phyloP scores from a whole-genome alignment of 2,797 vertebrate genomes.

The Graptemys geographica region DNA sequence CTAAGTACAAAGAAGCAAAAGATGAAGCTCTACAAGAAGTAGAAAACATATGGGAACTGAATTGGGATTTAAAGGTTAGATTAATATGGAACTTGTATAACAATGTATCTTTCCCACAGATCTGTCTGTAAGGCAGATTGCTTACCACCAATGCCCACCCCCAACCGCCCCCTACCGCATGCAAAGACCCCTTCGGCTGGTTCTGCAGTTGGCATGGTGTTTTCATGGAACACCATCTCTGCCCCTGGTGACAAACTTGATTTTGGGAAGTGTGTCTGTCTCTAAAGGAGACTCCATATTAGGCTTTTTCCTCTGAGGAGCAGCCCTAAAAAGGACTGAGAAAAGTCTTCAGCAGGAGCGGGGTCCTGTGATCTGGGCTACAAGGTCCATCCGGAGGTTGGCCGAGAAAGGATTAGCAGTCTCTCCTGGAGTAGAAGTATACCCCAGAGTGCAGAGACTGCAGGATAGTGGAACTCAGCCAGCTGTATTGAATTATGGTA shows the following conservation, averaged over 20 bases:
- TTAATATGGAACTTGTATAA: rapidly evolving
- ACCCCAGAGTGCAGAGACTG: not conserved
- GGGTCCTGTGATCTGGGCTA: not conserved
- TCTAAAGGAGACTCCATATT: not conserved
- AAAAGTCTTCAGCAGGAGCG: not conserved
- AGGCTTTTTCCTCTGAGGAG: not conserved
- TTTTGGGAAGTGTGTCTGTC: not conserved
- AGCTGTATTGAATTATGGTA: not conserved
- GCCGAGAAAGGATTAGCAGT: not conserved
- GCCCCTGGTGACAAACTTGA: not conserved
- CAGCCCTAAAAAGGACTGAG: not conserved
- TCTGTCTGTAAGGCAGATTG: not conserved
- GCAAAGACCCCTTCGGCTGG: not conserved
- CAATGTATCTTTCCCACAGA: not conserved
- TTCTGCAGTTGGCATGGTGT: not conserved
- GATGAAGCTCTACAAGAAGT: not conserved
- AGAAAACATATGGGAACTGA: not conserved
- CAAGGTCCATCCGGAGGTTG: not conserved
- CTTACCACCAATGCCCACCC: too few relatives aligned
- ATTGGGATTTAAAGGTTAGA: not conserved
- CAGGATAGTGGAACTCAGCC: not conserved
- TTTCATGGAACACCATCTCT: not conserved
- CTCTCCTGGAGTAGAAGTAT: not conserved
- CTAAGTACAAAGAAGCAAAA: not conserved
- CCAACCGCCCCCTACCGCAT: rapidly evolving